These are phyloP conservation scores for Erpetoichthys calabaricus DNA, from an alignment of 2,797 vertebrate genomes.

Conservation along the genomic window DNA sequence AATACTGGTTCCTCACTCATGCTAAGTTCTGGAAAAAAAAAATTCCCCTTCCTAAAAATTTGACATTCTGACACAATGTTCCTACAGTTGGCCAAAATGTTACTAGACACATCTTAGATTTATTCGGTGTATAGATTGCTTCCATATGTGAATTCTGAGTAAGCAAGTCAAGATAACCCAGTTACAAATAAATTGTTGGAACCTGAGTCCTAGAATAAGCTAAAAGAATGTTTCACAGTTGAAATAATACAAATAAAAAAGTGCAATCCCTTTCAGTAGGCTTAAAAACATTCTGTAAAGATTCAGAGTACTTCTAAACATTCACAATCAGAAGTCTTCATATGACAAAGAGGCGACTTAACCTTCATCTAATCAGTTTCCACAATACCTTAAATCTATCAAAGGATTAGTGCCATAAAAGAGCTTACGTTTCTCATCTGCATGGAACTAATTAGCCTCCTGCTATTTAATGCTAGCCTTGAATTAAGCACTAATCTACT, in stretches of 20 bases:
- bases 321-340: neutral
- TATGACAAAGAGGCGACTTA: conserved; percentile 1
- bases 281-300: neutral
- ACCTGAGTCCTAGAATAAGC: neutral
- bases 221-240: neutral
- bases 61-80: neutral
- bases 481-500: too few relatives aligned
- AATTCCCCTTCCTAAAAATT: neutral
- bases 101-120: neutral
- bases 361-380: neutral
- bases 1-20: too few relatives aligned
- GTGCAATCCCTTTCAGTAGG: too few relatives aligned
- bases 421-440: neutral
- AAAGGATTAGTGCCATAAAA: neutral
- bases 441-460: neutral
- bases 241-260: neutral
- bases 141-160: neutral
- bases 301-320: neutral
- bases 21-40: too few relatives aligned
- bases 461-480: too few relatives aligned
- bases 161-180: neutral
- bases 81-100: neutral
- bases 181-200: conserved; percentile 7
- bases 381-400: conserved; percentile 2
- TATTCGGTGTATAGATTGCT: neutral